Evolutionary conservation across 2,797 vertebrate species (phyloP).

Genomic region (Zenarchopterus dispar): DNA sequence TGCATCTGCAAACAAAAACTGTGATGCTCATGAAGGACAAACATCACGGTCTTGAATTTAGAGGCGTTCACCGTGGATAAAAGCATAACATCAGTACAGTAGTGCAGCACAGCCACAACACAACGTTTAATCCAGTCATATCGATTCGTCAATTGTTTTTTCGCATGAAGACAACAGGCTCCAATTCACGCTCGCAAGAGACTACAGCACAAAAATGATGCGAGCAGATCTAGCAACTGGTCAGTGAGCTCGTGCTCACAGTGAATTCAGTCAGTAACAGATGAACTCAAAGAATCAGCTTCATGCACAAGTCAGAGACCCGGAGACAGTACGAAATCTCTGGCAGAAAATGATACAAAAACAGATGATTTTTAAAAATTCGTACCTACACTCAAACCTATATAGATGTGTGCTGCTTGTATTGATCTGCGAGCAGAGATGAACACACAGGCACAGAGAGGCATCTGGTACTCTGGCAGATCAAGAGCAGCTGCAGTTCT

Average conservation of each 20-base stretch:
- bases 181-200: conserved; percentile 74
- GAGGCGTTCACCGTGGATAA: conserved; percentile 42
- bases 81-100: conserved; percentile 63
- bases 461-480: conserved; percentile 65
- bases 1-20: conserved; percentile 39
- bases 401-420: conserved; percentile 53
- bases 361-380: conserved; percentile 52
- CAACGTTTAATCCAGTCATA: conserved; percentile 74
- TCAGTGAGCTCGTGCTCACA: conserved; percentile 57
- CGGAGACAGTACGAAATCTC: conserved; percentile 22
- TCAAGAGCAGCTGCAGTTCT: conserved; percentile 76
- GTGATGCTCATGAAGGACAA: conserved; percentile 11
- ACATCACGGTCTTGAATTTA: conserved; percentile 22
- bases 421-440: conserved; percentile 78
- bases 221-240: conserved; percentile 58
- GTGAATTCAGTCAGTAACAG: conserved; percentile 45
- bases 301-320: conserved; percentile 36
- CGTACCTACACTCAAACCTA: conserved; percentile 56
- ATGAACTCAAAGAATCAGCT: conserved; percentile 41
- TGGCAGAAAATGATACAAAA: conserved; percentile 45
- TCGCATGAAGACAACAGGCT: conserved; percentile 80
- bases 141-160: conserved; percentile 69
- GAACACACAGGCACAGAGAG: conserved; percentile 59
- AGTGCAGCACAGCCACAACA: conserved; percentile 46
- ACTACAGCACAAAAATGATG: conserved; percentile 53